Base-by-base conservation (phyloP, 2,797 vertebrate species). In the Crenichthys baileyi region DNA sequence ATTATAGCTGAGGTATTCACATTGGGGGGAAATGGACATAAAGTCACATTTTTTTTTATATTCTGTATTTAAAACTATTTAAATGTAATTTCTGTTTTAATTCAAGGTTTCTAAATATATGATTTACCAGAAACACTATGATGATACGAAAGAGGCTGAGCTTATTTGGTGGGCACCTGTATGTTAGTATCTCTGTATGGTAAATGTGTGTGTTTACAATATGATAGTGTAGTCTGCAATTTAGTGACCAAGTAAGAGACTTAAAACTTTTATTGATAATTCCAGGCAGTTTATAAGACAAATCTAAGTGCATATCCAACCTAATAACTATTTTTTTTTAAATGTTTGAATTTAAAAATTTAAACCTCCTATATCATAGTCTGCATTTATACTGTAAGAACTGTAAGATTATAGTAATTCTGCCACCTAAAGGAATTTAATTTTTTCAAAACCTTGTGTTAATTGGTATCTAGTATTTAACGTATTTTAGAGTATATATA, bases 391-490 rank as follows among this genome's bases (percentile, higher is more conserved):
- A 70, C 12, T 63, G 29, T 58, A 58, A 26, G 56, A 53, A 78
- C 31, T 24, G 36, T 44, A 29, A 26, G 26, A 77, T 78, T 20
- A 31, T 58, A 6, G 2, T 5, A 13, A 56, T 41, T 56, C 2
- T 79, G 20, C 31, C 2, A 26, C 29, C 26, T 75, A 53, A 79
- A 82, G 60, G 0, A 77, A 80, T 84, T 75, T 2, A 70, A n/a
- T 78, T 79, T 75, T 31, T 41, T 87, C 41, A 78, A 79, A 63
- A 83, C 48, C 41, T 80, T 51, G 41, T 77, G 60, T 81, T 89
- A 82, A 89, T 87, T 92, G 83, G 70, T 90, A 90, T 88, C 77
- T 78, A 86, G 82, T 81, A n/a, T n/a, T n/a, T n/a, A 36, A 80
- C 79, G 75, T 85, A 89, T 91, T 87, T 79, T 76, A 88, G 81